These are phyloP conservation scores for Pelobates cultripes DNA, from an alignment of 2,797 vertebrate species.

Conservation along the genomic window DNA sequence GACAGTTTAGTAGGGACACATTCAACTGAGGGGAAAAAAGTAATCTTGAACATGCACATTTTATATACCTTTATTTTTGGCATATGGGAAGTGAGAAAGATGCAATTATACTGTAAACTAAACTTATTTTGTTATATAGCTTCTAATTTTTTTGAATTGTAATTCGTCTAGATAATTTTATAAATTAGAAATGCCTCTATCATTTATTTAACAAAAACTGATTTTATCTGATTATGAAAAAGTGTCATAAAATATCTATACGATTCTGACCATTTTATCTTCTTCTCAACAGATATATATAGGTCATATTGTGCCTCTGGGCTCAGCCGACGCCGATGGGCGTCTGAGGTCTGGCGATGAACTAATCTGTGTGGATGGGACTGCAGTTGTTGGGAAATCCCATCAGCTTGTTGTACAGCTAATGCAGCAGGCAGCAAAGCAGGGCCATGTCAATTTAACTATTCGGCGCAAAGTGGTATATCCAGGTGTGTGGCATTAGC, in stretches of 20 bases:
- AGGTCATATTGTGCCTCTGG: conserved; percentile 96
- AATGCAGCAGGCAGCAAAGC: conserved; percentile 98
- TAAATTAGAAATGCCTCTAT: too few relatives aligned
- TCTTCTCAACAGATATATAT: conserved; percentile 88
- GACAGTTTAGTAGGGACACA: too few relatives aligned
- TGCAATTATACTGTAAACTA: too few relatives aligned
- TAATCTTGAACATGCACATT: too few relatives aligned
- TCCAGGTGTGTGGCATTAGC: conserved; percentile 72
- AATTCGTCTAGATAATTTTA: too few relatives aligned
- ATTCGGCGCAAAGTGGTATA: conserved; percentile 93
- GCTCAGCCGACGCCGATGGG: conserved; percentile 93
- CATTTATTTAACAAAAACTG: too few relatives aligned
- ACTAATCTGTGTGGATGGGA: conserved; percentile 95
- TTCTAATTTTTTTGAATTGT: too few relatives aligned
- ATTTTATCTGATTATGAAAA: not conserved
- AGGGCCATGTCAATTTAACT: conserved; percentile 97
- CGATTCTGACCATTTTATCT: not conserved
- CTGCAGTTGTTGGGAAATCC: conserved; percentile 94
- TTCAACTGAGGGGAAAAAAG: too few relatives aligned
- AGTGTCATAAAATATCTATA: not conserved
- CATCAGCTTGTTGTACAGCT: conserved; percentile 98
- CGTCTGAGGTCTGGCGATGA: conserved; percentile 95
- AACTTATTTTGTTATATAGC: too few relatives aligned
- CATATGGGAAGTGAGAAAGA: too few relatives aligned
- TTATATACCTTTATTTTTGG: too few relatives aligned